A percentile compares a stretch with the other conserved stretches of the same genome.
Evolutionary conservation across 2,797 vertebrate species (phyloP).

Genomic region (Botia kubotai): DNA sequence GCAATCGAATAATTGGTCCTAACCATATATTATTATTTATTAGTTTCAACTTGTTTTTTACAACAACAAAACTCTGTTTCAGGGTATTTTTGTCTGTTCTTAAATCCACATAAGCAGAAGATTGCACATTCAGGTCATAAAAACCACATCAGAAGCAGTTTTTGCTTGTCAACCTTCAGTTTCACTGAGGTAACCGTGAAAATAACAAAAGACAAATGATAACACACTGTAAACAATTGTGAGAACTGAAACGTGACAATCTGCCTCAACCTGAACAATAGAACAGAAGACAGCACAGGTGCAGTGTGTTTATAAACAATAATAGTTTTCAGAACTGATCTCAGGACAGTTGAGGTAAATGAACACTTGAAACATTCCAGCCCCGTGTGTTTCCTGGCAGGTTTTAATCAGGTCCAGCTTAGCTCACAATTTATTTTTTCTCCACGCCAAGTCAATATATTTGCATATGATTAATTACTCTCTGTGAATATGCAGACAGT

Average conservation of each 20-base stretch:
- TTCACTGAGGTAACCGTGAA: background rate
- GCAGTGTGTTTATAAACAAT: background rate
- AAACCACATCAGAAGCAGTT: background rate
- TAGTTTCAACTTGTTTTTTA: no score
- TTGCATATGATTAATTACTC: slow-evolving; percentile 76
- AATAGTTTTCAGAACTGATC: background rate
- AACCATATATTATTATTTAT: no score
- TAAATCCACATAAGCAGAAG: no score
- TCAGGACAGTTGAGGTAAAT: slow-evolving; percentile 13
- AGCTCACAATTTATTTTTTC: slow-evolving; percentile 62
- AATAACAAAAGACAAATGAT: no score
- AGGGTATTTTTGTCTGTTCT: no score
- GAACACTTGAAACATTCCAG: background rate
- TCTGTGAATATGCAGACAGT: slow-evolving; percentile 74
- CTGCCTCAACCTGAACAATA: no score
- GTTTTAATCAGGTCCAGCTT: slow-evolving; percentile 53
- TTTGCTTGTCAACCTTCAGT: background rate
- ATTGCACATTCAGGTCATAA: no score
- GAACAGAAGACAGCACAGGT: background rate
- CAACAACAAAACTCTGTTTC: no score
- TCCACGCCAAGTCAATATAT: slow-evolving; percentile 53
- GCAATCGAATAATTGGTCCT: no score
- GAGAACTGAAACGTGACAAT: no score
- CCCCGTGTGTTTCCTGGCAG: slow-evolving; percentile 22
- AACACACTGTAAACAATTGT: no score